These are phyloP conservation scores for Rhabdophis nuchalis DNA, from an alignment of 2,797 vertebrate genomes.

Conservation along the genomic window DNA sequence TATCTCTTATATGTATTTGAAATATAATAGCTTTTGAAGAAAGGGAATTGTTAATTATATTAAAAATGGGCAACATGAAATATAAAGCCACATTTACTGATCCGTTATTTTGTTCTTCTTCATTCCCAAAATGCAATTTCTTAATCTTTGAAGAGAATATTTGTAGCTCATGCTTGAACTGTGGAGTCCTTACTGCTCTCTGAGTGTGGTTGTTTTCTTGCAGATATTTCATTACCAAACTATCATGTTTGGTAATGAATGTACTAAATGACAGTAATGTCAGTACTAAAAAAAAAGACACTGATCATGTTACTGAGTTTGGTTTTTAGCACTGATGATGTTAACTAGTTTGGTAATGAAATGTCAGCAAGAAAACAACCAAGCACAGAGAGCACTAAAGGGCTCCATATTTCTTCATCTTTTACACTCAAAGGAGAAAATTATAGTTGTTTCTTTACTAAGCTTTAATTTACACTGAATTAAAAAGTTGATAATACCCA, in stretches of 20 bases:
- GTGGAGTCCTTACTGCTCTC: neutral
- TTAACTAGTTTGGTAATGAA: neutral
- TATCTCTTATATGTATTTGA: neutral
- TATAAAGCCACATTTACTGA: neutral
- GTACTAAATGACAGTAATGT: no score
- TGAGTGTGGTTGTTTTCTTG: neutral
- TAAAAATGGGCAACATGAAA: neutral
- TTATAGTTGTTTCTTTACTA: neutral
- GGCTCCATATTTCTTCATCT: neutral
- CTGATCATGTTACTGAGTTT: neutral
- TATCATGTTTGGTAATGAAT: no score
- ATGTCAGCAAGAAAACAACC: neutral
- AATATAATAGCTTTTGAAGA: neutral
- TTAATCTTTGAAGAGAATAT: neutral
- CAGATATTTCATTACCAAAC: neutral
- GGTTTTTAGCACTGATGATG: neutral
- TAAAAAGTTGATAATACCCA: neutral
- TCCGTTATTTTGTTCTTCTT: neutral
- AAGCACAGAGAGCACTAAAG: neutral
- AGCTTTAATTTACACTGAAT: neutral
- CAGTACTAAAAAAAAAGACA: neutral
- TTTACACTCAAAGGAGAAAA: neutral
- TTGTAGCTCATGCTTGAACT: neutral
- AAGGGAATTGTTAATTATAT: neutral
- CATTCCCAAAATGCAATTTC: neutral